Conservation (phyloP, 2,797 vertebrate species). For the Gallirallus australis region DNA sequence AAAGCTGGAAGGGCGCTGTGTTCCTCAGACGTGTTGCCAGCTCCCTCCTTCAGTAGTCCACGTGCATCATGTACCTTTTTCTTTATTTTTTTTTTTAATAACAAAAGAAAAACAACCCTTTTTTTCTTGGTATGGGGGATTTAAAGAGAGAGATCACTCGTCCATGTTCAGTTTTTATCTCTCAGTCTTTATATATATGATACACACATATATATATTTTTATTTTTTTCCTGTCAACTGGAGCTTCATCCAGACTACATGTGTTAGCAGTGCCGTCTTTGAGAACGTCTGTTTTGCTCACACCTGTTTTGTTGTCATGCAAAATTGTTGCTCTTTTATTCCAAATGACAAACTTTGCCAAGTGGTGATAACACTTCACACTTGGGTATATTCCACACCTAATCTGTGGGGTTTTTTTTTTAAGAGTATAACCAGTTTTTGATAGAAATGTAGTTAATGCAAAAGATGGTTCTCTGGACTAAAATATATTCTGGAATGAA, state of each 20-base stretch:
- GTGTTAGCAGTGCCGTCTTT: constrained; percentile 15
- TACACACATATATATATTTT: neutral
- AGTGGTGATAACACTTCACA: neutral
- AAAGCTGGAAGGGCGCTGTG: constrained; percentile 50
- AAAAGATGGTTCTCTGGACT: neutral
- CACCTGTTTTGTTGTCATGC: constrained; percentile 34
- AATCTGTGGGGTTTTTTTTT: neutral
- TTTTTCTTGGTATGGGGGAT: constrained; percentile 12
- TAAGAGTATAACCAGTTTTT: neutral
- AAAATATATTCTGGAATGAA: neutral
- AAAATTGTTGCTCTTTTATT: constrained; percentile 13
- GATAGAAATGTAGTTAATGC: neutral
- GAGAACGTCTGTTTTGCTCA: constrained; percentile 28
- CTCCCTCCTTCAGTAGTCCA: constrained; percentile 43
- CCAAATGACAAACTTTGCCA: neutral
- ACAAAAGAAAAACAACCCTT: neutral
- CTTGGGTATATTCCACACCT: neutral
- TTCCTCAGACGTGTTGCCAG: constrained; percentile 16
- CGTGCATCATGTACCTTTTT: constrained; percentile 48
- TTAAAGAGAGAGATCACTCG: neutral
- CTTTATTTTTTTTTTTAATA: neutral
- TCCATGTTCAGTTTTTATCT: constrained; percentile 30
- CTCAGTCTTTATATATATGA: constrained; percentile 21
- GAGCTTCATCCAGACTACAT: constrained; percentile 37
- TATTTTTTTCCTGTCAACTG: neutral